Evolutionary conservation across 2,797 vertebrate genomes (phyloP), one percentile per base, ranked within the genome.

Genomic region (Varecia variegata): DNA sequence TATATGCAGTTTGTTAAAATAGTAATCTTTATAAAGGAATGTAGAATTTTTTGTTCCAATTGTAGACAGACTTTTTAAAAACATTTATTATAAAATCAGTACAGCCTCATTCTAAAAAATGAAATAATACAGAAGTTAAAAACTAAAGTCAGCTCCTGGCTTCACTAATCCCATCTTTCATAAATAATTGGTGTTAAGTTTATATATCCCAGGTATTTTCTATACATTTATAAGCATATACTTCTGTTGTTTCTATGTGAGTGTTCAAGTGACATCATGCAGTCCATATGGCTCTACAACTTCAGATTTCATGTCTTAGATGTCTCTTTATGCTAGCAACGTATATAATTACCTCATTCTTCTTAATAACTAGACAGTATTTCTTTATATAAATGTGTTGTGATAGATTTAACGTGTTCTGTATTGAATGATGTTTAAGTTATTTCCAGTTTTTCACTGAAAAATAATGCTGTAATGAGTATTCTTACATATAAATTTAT

Each of bases 11-110:
- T 91, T 68, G 20, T 67, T 97, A 90, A 83, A 86, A 73, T 95
- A 80, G 11, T 95, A 62, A 84, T 52, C 56, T 95, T 92, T 89
- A 35, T 62, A 43, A 93, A 47, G 65, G n/a, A 89, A 67, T 56
- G 9, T 76, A 80, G 82, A 38, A 9, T 71, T 30, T 70, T 80
- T 77, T 77, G 30, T 40, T 88, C 25, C 18, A 90, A 1, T 74
- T 92, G 3, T 65, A 81, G 81, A 50, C 68, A 21, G 32, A 88
- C 25, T 68, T 70, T 71, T 54, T 0, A 54, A 47, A 80, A 60
- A 52, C 7, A n/a, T 54, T 76, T 68, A 38, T 90, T 70, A 18
- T 82, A 80, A 73, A 77, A 94, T 70, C 27, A 79, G 6, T 67
- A 32, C 18, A 67, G 38, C 10, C 27, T 89, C 8, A 47, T 60